Conservation (phyloP, 2,888 invertebrate species). For the Nebria brevicollis region DNA sequence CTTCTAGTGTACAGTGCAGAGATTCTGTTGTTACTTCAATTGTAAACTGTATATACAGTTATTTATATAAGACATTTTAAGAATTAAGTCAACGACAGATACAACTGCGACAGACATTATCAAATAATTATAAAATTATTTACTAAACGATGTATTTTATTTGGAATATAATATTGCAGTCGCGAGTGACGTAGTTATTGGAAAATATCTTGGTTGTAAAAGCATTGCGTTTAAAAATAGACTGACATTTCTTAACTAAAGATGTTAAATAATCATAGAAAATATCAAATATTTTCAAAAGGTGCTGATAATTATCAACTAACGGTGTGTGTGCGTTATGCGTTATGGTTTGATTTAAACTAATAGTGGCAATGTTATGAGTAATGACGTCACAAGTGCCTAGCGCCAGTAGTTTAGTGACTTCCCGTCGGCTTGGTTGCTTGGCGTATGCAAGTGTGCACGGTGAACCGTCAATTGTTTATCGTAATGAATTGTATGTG, state of each 20-base stretch:
- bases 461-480: slow-evolving; percentile 43
- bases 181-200: background rate
- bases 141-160: background rate
- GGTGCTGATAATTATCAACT: too few species aligned
- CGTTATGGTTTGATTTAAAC: too few species aligned
- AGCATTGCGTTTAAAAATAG: background rate
- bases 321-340: background rate
- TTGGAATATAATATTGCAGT: background rate
- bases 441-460: slow-evolving; percentile 4
- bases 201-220: background rate
- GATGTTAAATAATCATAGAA: too few species aligned
- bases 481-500: slow-evolving; percentile 47
- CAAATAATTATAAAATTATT: background rate
- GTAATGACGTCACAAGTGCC: background rate
- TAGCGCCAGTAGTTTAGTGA: background rate
- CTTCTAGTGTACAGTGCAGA: too few species aligned
- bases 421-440: slow-evolving; percentile 18
- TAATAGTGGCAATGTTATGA: background rate
- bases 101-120: background rate
- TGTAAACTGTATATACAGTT: background rate
- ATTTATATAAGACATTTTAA: background rate
- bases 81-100: background rate
- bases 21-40: too few species aligned
- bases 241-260: background rate
- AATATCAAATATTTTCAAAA: too few species aligned